Evolutionary conservation across 2,888 invertebrate genomes (phyloP).

Genomic region (Parnassius glacialis): DNA sequence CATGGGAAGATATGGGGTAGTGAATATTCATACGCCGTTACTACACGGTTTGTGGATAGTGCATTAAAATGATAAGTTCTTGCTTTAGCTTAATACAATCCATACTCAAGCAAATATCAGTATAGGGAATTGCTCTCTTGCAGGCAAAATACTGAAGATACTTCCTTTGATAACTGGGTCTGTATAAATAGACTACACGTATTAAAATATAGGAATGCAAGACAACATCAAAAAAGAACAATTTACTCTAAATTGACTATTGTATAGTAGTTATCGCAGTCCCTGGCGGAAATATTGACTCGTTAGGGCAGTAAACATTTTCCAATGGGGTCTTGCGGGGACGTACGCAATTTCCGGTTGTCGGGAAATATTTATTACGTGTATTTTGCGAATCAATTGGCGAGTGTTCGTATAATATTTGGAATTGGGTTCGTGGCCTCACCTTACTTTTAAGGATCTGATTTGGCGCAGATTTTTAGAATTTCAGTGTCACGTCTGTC

Average conservation of each 20-base stretch:
- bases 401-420: background rate
- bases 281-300: conserved; percentile 6
- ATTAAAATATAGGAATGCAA: no score
- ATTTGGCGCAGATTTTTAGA: background rate
- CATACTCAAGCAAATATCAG: no score
- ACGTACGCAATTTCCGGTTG: conserved; percentile 5
- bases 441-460: background rate
- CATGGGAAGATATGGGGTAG: no score
- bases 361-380: background rate
- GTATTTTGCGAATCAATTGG: background rate
- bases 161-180: no score
- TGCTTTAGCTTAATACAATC: no score
- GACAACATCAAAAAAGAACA: background rate
- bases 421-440: background rate
- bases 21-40: no score
- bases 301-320: conserved; percentile 13
- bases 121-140: no score
- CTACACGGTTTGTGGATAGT: no score
- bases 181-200: no score
- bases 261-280: background rate
- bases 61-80: no score
- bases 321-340: conserved; percentile 2
- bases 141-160: no score
- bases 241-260: background rate
- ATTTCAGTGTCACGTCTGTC: background rate